Evolutionary conservation across 2,888 invertebrate species (phyloP).

Genomic region (Drymonia ruficornis): DNA sequence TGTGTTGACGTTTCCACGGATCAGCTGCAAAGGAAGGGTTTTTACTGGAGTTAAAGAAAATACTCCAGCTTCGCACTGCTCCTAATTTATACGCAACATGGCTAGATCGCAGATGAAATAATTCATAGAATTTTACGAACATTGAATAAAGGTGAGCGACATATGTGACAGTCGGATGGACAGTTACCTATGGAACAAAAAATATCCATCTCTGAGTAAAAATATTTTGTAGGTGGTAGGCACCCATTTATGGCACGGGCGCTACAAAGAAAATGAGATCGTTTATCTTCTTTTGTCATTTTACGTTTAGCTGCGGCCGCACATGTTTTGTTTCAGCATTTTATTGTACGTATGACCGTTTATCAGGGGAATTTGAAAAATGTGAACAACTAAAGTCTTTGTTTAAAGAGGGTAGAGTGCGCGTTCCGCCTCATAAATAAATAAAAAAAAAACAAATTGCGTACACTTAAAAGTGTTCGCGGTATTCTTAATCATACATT

Average conservation of each 20-base stretch:
- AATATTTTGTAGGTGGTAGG: constrained; percentile 28
- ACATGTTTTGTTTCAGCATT: constrained; percentile 36
- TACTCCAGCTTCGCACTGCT: background rate
- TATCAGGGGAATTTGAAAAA: constrained; percentile 35
- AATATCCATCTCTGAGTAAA: constrained; percentile 20
- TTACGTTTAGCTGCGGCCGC: constrained; percentile 20
- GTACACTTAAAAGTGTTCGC: background rate
- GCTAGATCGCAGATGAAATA: too few species aligned
- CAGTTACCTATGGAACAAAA: constrained; percentile 16
- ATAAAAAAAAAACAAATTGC: too few species aligned
- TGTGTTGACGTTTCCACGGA: constrained; percentile 91
- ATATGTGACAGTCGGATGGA: constrained; percentile 10
- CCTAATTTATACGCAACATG: too few species aligned
- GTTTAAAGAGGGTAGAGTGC: constrained; percentile 24
- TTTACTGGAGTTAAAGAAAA: background rate
- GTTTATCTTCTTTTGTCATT: constrained; percentile 44
- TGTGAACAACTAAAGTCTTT: constrained; percentile 29
- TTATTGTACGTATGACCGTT: constrained; percentile 33
- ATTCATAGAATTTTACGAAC: too few species aligned
- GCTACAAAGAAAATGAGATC: constrained; percentile 40
- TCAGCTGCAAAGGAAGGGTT: constrained; percentile 84
- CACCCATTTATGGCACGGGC: constrained; percentile 26
- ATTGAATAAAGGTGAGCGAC: too few species aligned
- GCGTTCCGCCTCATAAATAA: background rate
- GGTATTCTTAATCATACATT: too few species aligned